Conservation (phyloP, 2,888 invertebrate species). For the Fragum sueziense region DNA sequence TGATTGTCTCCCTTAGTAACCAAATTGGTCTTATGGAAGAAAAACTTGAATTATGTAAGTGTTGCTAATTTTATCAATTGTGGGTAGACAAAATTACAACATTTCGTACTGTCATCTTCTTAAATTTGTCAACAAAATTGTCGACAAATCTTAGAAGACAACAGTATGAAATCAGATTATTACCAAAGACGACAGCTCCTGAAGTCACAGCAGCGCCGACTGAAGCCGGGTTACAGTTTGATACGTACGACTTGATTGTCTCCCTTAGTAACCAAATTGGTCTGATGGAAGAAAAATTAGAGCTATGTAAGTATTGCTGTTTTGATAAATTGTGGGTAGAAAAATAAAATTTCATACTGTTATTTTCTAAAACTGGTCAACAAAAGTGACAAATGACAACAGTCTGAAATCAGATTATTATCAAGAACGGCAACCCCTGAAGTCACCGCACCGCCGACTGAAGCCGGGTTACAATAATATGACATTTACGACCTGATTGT, state of each 20-base stretch:
- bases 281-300: constrained; percentile 67
- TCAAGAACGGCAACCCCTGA: background rate
- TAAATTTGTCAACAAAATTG: background rate
- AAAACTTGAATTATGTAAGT: constrained; percentile 68
- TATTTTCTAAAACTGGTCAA: background rate
- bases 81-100: background rate
- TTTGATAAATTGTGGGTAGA: background rate
- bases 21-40: constrained; percentile 72
- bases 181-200: background rate
- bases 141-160: background rate
- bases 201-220: background rate
- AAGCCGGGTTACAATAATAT: constrained; percentile 21
- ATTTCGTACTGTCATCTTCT: background rate
- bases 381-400: background rate
- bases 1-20: constrained; percentile 66
- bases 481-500: constrained; percentile 56
- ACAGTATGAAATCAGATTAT: background rate
- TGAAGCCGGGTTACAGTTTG: constrained; percentile 24
- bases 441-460: background rate
- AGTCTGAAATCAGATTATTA: background rate
- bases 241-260: constrained; percentile 57
- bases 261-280: constrained; percentile 71
- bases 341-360: background rate
- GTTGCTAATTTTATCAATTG: background rate
- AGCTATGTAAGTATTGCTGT: constrained; percentile 62